Percentiles rank a stretch among this genome's conserved stretches.
phyloP scores from a whole-genome alignment of 2,888 invertebrate species.

The Eilema caniola region DNA sequence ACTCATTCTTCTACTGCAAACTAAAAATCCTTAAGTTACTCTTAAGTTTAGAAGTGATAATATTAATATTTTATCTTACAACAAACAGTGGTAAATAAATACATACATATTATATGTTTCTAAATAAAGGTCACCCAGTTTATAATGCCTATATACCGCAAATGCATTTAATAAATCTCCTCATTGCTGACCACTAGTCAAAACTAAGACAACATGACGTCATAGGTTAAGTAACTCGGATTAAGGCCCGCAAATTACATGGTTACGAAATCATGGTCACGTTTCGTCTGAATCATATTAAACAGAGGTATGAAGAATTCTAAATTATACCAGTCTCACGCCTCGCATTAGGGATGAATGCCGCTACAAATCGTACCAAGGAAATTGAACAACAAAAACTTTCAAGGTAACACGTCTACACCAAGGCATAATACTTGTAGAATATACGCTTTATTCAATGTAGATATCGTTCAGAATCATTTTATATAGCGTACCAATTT shows the following conservation, averaged over 20 bases:
- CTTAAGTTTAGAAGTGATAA: too few relatives aligned
- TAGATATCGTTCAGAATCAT: neutral
- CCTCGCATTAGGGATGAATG: slow-evolving; percentile 37
- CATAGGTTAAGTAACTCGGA: slow-evolving; percentile 49
- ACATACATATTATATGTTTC: neutral
- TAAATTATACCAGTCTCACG: slow-evolving; percentile 31
- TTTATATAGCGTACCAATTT: neutral
- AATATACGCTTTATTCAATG: neutral
- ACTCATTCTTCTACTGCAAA: too few relatives aligned
- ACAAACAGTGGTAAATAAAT: neutral
- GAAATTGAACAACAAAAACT: slow-evolving; percentile 18
- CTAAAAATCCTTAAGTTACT: too few relatives aligned
- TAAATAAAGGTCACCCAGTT: slow-evolving; percentile 4
- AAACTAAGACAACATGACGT: slow-evolving; percentile 8
- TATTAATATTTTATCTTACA: neutral
- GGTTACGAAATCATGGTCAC: slow-evolving; percentile 51
- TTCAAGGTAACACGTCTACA: slow-evolving; percentile 19
- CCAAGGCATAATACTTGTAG: neutral
- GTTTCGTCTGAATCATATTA: slow-evolving; percentile 20
- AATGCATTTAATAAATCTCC: neutral
- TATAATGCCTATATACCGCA: too few relatives aligned
- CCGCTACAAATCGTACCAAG: slow-evolving; percentile 26
- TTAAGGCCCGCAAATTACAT: slow-evolving; percentile 58
- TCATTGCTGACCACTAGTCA: slow-evolving; percentile 2
- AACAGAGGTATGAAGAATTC: slow-evolving; percentile 24